Conservation (phyloP, 2,888 invertebrate species). For the Drosophila incognita region DNA sequence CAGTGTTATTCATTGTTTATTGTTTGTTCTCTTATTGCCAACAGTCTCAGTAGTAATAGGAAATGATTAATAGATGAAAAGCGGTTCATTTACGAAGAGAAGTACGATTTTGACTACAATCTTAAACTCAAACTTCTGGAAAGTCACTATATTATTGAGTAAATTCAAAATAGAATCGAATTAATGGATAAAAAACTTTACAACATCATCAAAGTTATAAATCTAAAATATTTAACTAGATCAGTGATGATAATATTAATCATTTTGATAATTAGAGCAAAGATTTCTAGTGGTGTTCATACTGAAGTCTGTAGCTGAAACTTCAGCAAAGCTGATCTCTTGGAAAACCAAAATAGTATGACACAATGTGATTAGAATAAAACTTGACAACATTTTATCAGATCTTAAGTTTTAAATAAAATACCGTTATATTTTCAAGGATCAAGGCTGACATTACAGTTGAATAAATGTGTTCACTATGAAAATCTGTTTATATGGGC, state of each 20-base stretch:
- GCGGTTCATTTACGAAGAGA: background rate
- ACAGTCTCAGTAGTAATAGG: rapidly evolving
- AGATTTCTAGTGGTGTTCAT: background rate
- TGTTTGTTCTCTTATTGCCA: background rate
- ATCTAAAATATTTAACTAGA: background rate
- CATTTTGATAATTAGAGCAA: background rate
- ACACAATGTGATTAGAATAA: background rate
- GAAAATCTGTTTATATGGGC: background rate
- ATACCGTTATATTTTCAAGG: background rate
- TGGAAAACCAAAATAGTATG: background rate
- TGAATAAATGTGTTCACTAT: background rate
- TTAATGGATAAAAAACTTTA: rapidly evolving
- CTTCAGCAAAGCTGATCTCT: background rate
- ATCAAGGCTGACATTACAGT: background rate
- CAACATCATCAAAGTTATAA: background rate
- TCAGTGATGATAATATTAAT: background rate
- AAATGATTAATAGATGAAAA: background rate
- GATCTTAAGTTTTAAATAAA: background rate
- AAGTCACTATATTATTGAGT: background rate
- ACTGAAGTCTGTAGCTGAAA: background rate
- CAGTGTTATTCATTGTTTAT: background rate
- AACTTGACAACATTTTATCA: background rate
- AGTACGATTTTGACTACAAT: background rate
- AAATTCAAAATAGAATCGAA: background rate
- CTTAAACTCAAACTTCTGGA: background rate